phyloP scores from a whole-genome alignment of 2,888 invertebrate genomes.

The Lycia hirtaria region DNA sequence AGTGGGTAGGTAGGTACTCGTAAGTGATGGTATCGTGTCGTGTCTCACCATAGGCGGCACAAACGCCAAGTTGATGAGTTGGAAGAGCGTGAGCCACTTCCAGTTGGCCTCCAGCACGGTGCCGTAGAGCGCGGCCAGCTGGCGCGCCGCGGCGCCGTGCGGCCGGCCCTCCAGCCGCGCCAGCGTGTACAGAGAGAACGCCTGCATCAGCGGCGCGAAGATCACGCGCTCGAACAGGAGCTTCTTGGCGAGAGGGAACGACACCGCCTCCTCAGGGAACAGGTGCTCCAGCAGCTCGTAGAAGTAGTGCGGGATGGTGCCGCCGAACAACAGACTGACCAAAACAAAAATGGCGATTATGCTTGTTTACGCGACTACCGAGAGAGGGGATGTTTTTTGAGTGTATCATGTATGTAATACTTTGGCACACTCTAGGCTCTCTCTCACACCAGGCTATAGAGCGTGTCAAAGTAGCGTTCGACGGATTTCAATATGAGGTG shows the following conservation, averaged over 20 bases:
- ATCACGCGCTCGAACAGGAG: constrained; percentile 89
- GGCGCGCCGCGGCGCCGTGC: constrained; percentile 87
- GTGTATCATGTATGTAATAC: too few species aligned
- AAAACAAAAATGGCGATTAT: constrained; percentile 25
- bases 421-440: too few species aligned
- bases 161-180: constrained; percentile 91
- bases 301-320: constrained; percentile 92
- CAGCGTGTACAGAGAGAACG: constrained; percentile 90
- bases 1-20: neutral
- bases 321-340: constrained; percentile 92
- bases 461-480: too few species aligned
- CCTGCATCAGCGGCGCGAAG: constrained; percentile 90
- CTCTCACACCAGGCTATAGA: too few species aligned
- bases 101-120: constrained; percentile 90
- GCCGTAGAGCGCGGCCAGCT: constrained; percentile 87
- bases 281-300: constrained; percentile 87
- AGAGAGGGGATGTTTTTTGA: too few species aligned
- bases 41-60: constrained; percentile 91
- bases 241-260: constrained; percentile 84
- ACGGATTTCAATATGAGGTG: too few species aligned
- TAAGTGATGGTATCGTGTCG: too few species aligned
- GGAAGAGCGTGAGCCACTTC: constrained; percentile 91
- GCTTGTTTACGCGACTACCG: too few species aligned
- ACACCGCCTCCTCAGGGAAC: constrained; percentile 85
- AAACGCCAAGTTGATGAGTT: constrained; percentile 90